A percentile compares a stretch with the other conserved stretches of the same genome.
Evolutionary conservation across 2,113 vertebrate genomes (phyloP).

Genomic region (Deroptyus accipitrinus): DNA sequence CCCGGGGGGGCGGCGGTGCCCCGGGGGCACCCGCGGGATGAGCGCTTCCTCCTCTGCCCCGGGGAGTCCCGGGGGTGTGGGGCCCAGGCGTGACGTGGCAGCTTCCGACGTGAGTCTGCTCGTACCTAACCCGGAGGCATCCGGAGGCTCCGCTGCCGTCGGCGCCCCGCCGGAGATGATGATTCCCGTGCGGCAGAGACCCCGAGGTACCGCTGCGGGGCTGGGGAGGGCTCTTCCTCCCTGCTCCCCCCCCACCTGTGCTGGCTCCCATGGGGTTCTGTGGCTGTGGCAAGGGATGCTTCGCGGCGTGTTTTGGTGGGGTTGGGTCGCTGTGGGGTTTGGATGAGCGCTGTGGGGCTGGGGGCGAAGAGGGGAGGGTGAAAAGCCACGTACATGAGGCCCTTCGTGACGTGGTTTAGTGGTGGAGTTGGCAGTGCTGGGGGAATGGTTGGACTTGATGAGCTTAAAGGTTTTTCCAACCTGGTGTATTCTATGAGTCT

Average conservation of each 20-base stretch:
- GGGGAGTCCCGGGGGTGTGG: background rate
- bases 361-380: background rate
- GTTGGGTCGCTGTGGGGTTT: background rate
- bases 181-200: background rate
- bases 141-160: background rate
- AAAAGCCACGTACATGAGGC: background rate
- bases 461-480: background rate
- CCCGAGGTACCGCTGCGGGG: background rate
- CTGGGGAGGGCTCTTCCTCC: background rate
- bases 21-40: background rate
- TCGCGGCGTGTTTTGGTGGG: fast-evolving
- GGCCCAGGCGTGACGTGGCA: slow-evolving; percentile 49
- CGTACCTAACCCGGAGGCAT: background rate
- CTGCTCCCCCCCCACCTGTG: background rate
- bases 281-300: fast-evolving
- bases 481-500: background rate
- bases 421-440: background rate
- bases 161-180: background rate
- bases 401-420: background rate
- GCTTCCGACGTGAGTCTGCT: background rate
- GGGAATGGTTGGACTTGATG: background rate
- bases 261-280: background rate
- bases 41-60: background rate
- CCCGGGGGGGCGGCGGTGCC: background rate
- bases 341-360: background rate